Percentiles rank a stretch among this genome's conserved stretches.
Conservation (phyloP, 2,888 invertebrate species). For the Noctua pronuba region DNA sequence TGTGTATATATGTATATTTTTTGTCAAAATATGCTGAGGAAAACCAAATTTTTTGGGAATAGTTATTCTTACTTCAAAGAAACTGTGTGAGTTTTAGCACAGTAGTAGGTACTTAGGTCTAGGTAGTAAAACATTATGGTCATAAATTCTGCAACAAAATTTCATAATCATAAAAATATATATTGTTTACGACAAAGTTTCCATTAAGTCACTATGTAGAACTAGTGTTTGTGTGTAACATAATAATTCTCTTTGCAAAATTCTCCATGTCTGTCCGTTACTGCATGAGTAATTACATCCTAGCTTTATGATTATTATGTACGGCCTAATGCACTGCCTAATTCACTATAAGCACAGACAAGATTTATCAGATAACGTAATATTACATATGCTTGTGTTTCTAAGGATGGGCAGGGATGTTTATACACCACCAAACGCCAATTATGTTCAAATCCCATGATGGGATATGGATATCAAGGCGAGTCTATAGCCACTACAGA, state of each 20-base stretch:
- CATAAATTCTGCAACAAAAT: background rate
- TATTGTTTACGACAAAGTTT: background rate
- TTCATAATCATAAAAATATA: background rate
- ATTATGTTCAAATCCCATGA: background rate
- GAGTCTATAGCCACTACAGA: background rate
- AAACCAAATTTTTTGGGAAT: no score
- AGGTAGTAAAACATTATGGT: background rate
- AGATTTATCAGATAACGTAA: no score
- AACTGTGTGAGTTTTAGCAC: background rate
- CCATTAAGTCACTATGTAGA: background rate
- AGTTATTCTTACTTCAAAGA: background rate
- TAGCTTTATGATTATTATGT: slow-evolving; percentile 4
- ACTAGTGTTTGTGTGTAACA: background rate
- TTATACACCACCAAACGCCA: background rate
- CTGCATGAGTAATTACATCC: slow-evolving; percentile 16
- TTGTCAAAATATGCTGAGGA: background rate
- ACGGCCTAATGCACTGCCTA: background rate
- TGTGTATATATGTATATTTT: no score
- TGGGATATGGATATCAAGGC: background rate
- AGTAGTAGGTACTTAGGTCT: no score
- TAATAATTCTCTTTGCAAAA: slow-evolving; percentile 20
- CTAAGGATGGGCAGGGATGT: no score
- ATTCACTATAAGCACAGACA: background rate
- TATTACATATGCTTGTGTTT: background rate
- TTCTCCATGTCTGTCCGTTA: slow-evolving; percentile 8